A percentile compares a stretch with the other conserved stretches of the same genome.
phyloP scores from a whole-genome alignment of 2,888 invertebrate genomes.

The Heliconius sara region DNA sequence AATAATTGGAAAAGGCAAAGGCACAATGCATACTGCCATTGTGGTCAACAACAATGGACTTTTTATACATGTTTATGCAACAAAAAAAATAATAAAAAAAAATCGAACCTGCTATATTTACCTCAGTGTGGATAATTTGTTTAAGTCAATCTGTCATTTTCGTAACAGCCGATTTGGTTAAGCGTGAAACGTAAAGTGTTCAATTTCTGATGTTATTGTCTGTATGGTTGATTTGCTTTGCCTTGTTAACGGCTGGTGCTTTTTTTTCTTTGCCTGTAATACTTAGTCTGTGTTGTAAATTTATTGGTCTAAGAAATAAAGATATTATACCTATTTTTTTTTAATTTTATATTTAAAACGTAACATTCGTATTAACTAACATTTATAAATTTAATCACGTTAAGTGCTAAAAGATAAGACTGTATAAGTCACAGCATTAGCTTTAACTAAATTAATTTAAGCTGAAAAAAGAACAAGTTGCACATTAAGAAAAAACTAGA shows the following conservation, averaged over 20 bases:
- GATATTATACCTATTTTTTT: background rate
- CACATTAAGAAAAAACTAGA: slow-evolving; percentile 33
- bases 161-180: slow-evolving; percentile 30
- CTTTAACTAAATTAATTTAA: background rate
- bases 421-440: background rate
- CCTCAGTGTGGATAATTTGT: slow-evolving; percentile 44
- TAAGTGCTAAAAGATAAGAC: background rate
- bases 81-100: slow-evolving; percentile 28
- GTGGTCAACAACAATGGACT: slow-evolving; percentile 34
- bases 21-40: slow-evolving; percentile 32
- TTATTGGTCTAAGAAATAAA: background rate
- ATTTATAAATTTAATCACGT: background rate
- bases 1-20: slow-evolving; percentile 38
- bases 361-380: background rate
- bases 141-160: slow-evolving; percentile 39
- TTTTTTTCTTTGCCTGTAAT: slow-evolving; percentile 2
- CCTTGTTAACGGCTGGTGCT: slow-evolving; percentile 5
- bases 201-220: slow-evolving; percentile 22
- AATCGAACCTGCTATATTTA: slow-evolving; percentile 39
- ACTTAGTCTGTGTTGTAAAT: background rate
- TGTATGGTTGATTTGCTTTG: slow-evolving; percentile 23
- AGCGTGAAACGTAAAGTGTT: slow-evolving; percentile 27
- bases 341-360: background rate
- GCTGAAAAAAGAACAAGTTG: background rate
- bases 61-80: slow-evolving; percentile 40